These are phyloP conservation scores for Holothuria scabra DNA, from an alignment of 53 echinoderm and acorn worm species.

Conservation along the genomic window DNA sequence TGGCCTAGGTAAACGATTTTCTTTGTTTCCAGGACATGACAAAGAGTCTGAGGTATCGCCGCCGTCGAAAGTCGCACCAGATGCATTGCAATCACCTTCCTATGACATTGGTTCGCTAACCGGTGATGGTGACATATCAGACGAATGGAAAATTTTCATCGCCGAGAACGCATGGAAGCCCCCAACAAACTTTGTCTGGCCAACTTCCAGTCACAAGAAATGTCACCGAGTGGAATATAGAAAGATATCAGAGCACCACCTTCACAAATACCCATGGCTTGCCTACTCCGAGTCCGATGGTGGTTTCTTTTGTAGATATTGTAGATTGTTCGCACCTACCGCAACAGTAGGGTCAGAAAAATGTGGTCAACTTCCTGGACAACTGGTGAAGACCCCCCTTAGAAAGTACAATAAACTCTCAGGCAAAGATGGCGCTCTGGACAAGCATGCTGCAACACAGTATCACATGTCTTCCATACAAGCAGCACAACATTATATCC, in stretches of 20 bases:
- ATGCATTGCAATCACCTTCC: too few species aligned
- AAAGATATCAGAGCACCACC: not conserved
- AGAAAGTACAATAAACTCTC: conserved; percentile 16
- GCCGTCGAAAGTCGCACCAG: too few species aligned
- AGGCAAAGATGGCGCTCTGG: conserved; percentile 46
- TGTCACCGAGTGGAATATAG: not conserved
- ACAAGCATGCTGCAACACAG: conserved; percentile 22
- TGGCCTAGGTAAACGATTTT: too few species aligned
- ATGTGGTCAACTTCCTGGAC: not conserved
- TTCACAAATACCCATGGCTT: conserved; percentile 45
- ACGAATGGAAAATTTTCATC: not conserved
- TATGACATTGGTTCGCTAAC: too few species aligned
- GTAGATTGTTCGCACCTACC: conserved; percentile 28
- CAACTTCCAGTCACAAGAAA: not conserved
- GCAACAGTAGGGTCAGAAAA: conserved; percentile 5
- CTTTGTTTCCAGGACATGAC: too few species aligned
- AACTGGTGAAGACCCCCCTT: conserved; percentile 37
- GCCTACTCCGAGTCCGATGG: conserved; percentile 27
- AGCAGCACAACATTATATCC: conserved; percentile 17
- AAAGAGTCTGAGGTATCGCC: too few species aligned
- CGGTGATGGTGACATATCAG: not conserved
- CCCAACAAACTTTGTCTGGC: not conserved
- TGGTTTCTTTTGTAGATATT: conserved; percentile 50
- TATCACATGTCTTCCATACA: conserved; percentile 44
- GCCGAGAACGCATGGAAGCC: not conserved